Evolutionary conservation across 2,888 invertebrate genomes (phyloP).

Genomic region (Pecten maximus): DNA sequence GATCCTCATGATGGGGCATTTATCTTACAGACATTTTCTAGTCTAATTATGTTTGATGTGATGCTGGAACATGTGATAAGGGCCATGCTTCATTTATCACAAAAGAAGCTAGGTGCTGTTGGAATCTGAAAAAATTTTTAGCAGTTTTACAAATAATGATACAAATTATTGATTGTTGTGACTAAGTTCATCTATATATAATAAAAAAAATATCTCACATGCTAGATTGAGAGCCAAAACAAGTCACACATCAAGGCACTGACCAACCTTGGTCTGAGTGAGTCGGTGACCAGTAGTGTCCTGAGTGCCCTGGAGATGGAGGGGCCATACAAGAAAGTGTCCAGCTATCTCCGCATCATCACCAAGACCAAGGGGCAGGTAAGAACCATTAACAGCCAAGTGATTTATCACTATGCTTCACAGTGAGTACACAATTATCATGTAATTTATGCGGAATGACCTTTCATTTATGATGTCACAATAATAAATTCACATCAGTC

Average conservation of each 20-base stretch:
- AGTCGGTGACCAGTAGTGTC: conserved; percentile 87
- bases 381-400: too few relatives aligned
- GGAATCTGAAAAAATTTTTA: too few relatives aligned
- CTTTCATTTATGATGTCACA: not conserved
- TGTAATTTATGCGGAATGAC: not conserved
- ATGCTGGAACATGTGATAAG: too few relatives aligned
- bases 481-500: not conserved
- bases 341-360: conserved; percentile 86
- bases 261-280: conserved; percentile 87
- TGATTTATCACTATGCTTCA: too few relatives aligned
- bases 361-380: conserved; percentile 89
- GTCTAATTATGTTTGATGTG: too few relatives aligned
- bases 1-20: too few relatives aligned
- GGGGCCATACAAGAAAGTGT: conserved; percentile 86
- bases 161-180: too few relatives aligned
- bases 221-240: conserved; percentile 86
- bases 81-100: too few relatives aligned
- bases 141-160: too few relatives aligned
- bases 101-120: too few relatives aligned
- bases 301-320: conserved; percentile 88
- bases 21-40: too few relatives aligned
- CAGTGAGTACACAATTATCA: not conserved
- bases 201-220: conserved; percentile 56
- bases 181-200: too few relatives aligned
- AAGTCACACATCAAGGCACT: conserved; percentile 89